Evolutionary conservation across 2,113 vertebrate species (phyloP), one percentile per base, ranked within the genome.

Genomic region (Prietella phreatophila): DNA sequence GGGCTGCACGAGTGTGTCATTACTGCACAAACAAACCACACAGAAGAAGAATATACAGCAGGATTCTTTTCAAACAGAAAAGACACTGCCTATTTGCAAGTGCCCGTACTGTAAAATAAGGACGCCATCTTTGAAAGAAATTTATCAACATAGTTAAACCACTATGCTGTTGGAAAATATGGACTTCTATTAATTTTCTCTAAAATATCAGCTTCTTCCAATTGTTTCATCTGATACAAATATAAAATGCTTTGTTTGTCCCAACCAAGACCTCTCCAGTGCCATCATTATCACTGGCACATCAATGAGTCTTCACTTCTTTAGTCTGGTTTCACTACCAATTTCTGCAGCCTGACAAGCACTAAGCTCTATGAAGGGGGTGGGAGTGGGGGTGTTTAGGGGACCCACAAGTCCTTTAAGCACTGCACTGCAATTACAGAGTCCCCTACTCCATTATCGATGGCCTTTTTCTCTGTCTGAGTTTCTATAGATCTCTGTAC

Each of bases 391-490:
- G 56, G 56, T 5, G 15, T 58, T 47, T 47, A 6, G 6, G 42
- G 42, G 42, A 47, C 42, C 42, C 5, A 15, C 36, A 81, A 63
- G 76, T 73, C 85, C 22, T 78, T 88, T 80, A 82, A 80, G 71
- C 42, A 58, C 67, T 67, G 42, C 39, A 42, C n/a, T 79, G 88
- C 86, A 88, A 86, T 87, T 71, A 87, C 90, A 61, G 83, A 79
- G 42, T 39, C 73, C n/a, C 75, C 55, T 86, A 89, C 71, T 84
- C 56, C 82, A 91, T 88, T 86, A 92, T 90, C 65, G 58, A 87
- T 85, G 75, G 3, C 79, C 85, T 36, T 71, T 63, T 85, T 78
- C 88, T 89, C 55, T 20, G 73, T 50, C 61, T 87, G 81, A 83
- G 53, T 42, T 87, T 82, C 69, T 63, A 58, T 73, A 75, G 80